A percentile compares a stretch with the other conserved stretches of the same genome.
Evolutionary conservation across 53 echinoderm and acorn worm genomes (phyloP).

Genomic region (Holothuria scabra): DNA sequence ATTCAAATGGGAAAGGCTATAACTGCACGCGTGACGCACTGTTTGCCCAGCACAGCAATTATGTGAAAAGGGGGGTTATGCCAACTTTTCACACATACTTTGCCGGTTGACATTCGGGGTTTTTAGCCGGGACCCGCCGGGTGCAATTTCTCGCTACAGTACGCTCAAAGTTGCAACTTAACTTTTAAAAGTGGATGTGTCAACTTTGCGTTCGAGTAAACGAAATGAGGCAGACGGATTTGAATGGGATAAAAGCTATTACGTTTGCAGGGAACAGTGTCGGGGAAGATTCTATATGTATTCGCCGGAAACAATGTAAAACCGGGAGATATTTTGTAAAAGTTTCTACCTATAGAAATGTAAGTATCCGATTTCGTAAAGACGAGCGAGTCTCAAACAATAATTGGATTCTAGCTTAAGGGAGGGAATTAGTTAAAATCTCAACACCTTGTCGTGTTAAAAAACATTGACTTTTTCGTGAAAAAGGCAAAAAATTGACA

Average conservation of each 20-base stretch:
- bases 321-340: no score
- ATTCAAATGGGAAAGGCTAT: not conserved
- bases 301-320: no score
- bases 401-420: slow-evolving; percentile 37
- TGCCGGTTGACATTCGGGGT: slow-evolving; percentile 15
- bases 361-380: slow-evolving; percentile 12
- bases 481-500: not conserved
- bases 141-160: slow-evolving; percentile 33
- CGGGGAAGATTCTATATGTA: no score
- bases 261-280: not conserved
- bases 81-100: not conserved
- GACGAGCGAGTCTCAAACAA: not conserved
- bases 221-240: slow-evolving; percentile 2
- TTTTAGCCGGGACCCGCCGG: slow-evolving; percentile 45
- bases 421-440: slow-evolving; percentile 27
- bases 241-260: slow-evolving; percentile 26
- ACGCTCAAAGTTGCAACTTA: slow-evolving; percentile 23
- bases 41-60: no score
- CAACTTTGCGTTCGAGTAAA: slow-evolving; percentile 6
- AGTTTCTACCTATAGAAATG: not conserved
- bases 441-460: not conserved
- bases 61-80: no score
- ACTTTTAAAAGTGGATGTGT: not conserved
- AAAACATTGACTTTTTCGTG: not conserved
- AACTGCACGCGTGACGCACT: no score